phyloP scores from a whole-genome alignment of 92 coral and sea anemone genomes.

The Desmophyllum pertusum region DNA sequence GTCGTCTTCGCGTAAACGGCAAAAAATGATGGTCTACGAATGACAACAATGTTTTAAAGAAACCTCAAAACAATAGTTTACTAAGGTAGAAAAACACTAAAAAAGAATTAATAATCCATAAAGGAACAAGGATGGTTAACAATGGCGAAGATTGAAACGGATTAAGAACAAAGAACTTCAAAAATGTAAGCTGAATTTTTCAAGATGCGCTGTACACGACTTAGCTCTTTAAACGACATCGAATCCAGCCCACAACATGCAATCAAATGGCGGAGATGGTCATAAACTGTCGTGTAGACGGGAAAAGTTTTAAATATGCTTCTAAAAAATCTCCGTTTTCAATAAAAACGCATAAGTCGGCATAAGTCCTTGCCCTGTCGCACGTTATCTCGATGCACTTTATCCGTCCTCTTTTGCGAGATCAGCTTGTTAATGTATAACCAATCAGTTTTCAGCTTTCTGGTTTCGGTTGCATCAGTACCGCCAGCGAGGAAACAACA shows the following conservation, averaged over 20 bases:
- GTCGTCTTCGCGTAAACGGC: neutral
- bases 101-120: too few relatives aligned
- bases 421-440: neutral
- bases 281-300: neutral
- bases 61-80: too few relatives aligned
- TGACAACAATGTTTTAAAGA: too few relatives aligned
- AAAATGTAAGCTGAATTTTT: too few relatives aligned
- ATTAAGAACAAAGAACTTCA: too few relatives aligned
- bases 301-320: neutral
- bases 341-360: neutral
- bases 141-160: too few relatives aligned
- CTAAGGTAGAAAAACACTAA: too few relatives aligned
- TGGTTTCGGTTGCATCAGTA: constrained; percentile 37
- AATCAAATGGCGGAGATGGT: neutral
- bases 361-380: neutral
- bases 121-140: too few relatives aligned
- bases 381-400: neutral
- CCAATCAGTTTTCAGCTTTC: neutral
- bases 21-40: neutral
- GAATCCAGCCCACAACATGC: neutral
- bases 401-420: neutral
- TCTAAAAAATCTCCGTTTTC: too few relatives aligned
- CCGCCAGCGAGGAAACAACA: constrained; percentile 54
- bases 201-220: too few relatives aligned
- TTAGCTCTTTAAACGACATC: too few relatives aligned